Percentiles rank a stretch among this genome's conserved stretches.
phyloP scores from a whole-genome alignment of 2,797 vertebrate genomes.

The Sebastes itinus region DNA sequence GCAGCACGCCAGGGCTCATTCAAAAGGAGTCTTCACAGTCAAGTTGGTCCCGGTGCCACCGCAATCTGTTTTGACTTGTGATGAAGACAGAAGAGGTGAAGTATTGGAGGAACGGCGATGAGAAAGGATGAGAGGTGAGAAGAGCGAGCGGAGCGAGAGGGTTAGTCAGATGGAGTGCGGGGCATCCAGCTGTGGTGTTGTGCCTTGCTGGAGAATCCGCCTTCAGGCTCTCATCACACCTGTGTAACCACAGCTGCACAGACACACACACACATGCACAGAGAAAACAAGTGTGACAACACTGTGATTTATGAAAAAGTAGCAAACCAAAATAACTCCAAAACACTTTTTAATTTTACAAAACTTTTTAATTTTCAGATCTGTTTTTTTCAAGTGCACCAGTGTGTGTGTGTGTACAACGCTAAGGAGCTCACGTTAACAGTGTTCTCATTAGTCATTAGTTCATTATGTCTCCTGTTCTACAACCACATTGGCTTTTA shows the following conservation, averaged over 20 bases:
- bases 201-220: constrained; percentile 61
- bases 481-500: neutral
- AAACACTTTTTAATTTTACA: constrained; percentile 17
- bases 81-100: constrained; percentile 61
- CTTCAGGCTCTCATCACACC: constrained; percentile 73
- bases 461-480: neutral
- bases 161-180: constrained; percentile 70
- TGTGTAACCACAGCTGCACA: constrained; percentile 71
- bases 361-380: constrained; percentile 33
- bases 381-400: constrained; percentile 9
- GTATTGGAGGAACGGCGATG: constrained; percentile 57
- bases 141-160: constrained; percentile 50
- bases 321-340: constrained; percentile 19
- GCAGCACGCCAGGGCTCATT: constrained; percentile 55
- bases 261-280: neutral
- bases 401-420: neutral
- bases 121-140: constrained; percentile 67
- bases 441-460: constrained; percentile 1
- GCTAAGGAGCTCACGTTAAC: neutral
- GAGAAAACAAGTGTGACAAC: constrained; percentile 15
- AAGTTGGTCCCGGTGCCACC: constrained; percentile 43
- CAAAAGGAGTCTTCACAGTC: constrained; percentile 45
- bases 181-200: constrained; percentile 76
- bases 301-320: neutral
- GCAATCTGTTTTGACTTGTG: constrained; percentile 67